Conservation (phyloP, 2,888 invertebrate genomes). For the Chesias legatella region DNA sequence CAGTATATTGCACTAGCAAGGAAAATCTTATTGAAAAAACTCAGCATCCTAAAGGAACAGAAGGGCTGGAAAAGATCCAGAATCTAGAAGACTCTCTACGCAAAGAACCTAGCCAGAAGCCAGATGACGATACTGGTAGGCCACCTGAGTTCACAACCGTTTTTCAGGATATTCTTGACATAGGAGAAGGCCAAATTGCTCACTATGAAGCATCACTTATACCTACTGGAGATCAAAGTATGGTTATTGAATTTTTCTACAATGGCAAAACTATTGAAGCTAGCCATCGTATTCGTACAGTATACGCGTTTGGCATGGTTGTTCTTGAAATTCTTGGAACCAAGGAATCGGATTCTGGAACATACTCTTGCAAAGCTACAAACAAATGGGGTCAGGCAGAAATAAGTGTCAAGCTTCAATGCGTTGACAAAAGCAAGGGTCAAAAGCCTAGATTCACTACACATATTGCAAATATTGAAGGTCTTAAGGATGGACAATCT, state of each 20-base stretch:
- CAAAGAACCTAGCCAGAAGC: constrained; percentile 83
- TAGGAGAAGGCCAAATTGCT: constrained; percentile 97
- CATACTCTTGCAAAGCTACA: constrained; percentile 92
- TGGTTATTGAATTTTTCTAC: constrained; percentile 98
- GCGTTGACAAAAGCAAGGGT: constrained; percentile 91
- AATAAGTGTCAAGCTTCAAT: constrained; percentile 90
- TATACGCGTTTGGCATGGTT: constrained; percentile 98
- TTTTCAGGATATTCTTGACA: constrained; percentile 89
- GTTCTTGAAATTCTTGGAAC: constrained; percentile 97
- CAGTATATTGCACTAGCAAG: constrained; percentile 90
- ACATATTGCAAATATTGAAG: constrained; percentile 90
- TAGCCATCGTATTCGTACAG: constrained; percentile 94
- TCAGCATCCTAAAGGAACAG: constrained; percentile 97
- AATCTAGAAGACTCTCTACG: constrained; percentile 93
- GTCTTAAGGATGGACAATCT: constrained; percentile 94
- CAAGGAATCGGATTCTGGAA: constrained; percentile 94
- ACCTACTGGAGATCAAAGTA: constrained; percentile 95
- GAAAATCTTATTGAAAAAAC: constrained; percentile 92
- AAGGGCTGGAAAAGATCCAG: constrained; percentile 94
- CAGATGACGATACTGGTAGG: constrained; percentile 89
- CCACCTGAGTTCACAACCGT: constrained; percentile 94
- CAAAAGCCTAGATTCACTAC: constrained; percentile 94
- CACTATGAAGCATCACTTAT: constrained; percentile 98
- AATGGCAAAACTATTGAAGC: constrained; percentile 94
- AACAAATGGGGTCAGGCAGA: constrained; percentile 94